Evolutionary conservation across 2,888 invertebrate species (phyloP).

Genomic region (Drosophila suboccidentalis): DNA sequence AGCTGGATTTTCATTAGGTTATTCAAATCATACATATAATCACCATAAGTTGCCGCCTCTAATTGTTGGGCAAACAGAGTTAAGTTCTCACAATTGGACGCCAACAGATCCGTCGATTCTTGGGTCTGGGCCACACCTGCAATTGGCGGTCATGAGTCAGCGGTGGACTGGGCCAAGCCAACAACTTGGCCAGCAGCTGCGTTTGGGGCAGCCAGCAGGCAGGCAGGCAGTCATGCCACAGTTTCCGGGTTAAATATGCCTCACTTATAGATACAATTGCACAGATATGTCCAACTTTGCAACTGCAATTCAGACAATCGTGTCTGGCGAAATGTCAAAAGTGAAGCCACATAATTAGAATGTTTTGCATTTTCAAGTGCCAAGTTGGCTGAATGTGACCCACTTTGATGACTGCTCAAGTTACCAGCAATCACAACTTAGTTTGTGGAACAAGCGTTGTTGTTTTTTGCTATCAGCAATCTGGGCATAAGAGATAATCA

Average conservation of each 20-base stretch:
- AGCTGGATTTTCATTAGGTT: constrained; percentile 35
- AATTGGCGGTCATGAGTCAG: constrained; percentile 65
- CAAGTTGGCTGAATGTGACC: constrained; percentile 26
- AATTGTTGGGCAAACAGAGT: constrained; percentile 66
- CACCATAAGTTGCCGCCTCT: constrained; percentile 71
- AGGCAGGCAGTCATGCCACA: constrained; percentile 14
- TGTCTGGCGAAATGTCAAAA: constrained; percentile 71
- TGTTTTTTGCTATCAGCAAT: constrained; percentile 22
- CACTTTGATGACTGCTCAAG: constrained; percentile 3
- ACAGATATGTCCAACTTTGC: constrained; percentile 37
- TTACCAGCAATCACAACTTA: neutral
- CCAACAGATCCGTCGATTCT: constrained; percentile 7
- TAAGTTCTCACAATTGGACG: constrained; percentile 29
- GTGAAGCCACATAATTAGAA: constrained; percentile 64
- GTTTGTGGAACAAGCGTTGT: constrained; percentile 3
- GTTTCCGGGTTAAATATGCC: constrained; percentile 78
- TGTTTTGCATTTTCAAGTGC: constrained; percentile 30
- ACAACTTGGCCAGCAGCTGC: constrained; percentile 31
- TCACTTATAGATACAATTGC: constrained; percentile 57
- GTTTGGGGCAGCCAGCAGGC: constrained; percentile 6
- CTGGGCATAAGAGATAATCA: constrained; percentile 42
- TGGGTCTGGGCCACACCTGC: constrained; percentile 75
- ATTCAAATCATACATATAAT: constrained; percentile 40
- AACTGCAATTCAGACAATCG: constrained; percentile 5
- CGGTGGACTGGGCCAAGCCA: constrained; percentile 28